These are phyloP conservation scores for Lophotriccus pileatus DNA, from an alignment of 2,797 vertebrate species.

Conservation along the genomic window DNA sequence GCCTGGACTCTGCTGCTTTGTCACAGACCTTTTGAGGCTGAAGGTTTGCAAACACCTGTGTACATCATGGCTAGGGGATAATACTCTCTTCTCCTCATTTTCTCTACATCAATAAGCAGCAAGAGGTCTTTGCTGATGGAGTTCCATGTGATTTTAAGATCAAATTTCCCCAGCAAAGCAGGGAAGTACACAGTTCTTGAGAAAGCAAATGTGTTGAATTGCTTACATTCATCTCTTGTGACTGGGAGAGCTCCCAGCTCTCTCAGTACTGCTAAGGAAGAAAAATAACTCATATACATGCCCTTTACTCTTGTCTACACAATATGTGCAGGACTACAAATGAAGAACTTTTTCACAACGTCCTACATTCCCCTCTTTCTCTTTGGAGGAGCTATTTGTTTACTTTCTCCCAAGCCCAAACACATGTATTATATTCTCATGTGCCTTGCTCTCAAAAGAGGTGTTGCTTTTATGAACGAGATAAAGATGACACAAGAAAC, in stretches of 20 bases:
- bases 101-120: not conserved
- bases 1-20: not conserved
- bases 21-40: not conserved
- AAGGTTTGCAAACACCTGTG: not conserved
- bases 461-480: not conserved
- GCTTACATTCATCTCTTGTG: not conserved
- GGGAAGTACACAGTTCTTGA: not conserved
- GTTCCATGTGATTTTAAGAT: not conserved
- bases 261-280: not conserved
- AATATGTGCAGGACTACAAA: not conserved
- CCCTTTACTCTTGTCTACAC: not conserved
- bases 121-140: not conserved
- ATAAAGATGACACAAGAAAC: not conserved
- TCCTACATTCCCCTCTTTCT: not conserved
- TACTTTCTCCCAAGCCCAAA: not conserved
- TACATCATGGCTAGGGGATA: not conserved
- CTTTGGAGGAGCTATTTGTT: not conserved
- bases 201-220: not conserved
- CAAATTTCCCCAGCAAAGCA: not conserved
- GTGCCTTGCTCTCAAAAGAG: not conserved
- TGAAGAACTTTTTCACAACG: not conserved
- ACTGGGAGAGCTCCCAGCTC: not conserved
- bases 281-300: not conserved
- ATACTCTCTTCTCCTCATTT: not conserved
- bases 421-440: rapidly evolving